Evolutionary conservation across 2,797 vertebrate genomes (phyloP), one percentile per base, ranked within the genome.

Genomic region (Chanos chanos): DNA sequence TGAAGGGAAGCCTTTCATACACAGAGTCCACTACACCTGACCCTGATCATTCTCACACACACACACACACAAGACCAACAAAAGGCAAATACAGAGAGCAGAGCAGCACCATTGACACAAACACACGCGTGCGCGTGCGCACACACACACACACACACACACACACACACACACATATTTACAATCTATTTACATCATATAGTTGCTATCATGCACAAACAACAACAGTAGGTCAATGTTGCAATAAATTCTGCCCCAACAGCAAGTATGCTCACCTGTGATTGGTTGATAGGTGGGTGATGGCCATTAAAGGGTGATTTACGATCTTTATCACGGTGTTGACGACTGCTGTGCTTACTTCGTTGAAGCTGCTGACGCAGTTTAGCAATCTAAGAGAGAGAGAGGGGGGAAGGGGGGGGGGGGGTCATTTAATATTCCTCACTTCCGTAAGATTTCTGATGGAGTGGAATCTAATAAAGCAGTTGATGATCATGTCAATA

Each of bases 221-320:
- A 1, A 49, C 22, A 10, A 10, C 9, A 10, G 28, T 39, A n/a
- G n/a, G n/a, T n/a, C n/a, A n/a, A n/a, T n/a, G n/a, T n/a, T n/a
- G n/a, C n/a, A n/a, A n/a, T n/a, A n/a, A n/a, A n/a, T n/a, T n/a
- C n/a, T n/a, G n/a, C n/a, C n/a, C n/a, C 56, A 64, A 47, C 27
- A 41, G 25, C 19, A 15, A 3, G 3, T 1, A 8, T 6, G 21
- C 83, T 83, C 82, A 94, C 92, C 91, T 93, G 92, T 77, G 83
- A 82, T 71, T 92, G 90, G 80, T 89, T 91, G 81, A 93, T 89
- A 61, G 90, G 91, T 33, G 89, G 82, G 65, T 92, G 92, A 83
- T 91, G 93, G 67, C 92, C 90, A 63, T 94, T 92, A 72, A 94
- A 93, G 4, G 92, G 92, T 70, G 92, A 93, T 71, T 93, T 92